phyloP scores from a whole-genome alignment of 2,797 vertebrate genomes.

The Pipistrellus nathusii region DNA sequence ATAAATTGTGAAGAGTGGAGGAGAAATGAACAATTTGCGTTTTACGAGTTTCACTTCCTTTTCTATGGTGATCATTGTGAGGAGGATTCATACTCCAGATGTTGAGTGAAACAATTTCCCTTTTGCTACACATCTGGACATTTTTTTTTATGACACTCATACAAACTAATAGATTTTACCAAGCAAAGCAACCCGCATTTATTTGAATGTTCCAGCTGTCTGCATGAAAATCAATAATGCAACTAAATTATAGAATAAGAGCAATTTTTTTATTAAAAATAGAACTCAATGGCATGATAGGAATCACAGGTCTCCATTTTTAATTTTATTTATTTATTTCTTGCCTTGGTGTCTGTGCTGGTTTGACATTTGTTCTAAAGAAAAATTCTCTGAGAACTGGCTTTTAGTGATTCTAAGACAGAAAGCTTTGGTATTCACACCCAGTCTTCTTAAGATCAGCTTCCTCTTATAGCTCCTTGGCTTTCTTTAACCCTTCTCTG shows the following conservation, averaged over 20 bases:
- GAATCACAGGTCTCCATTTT: background rate
- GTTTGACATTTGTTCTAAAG: background rate
- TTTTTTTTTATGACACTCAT: slow-evolving; percentile 2
- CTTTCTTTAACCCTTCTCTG: background rate
- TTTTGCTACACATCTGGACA: background rate
- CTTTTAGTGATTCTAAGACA: background rate
- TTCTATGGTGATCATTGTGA: background rate
- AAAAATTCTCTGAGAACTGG: background rate
- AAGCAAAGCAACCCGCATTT: background rate
- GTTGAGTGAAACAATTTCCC: background rate
- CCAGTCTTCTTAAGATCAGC: background rate
- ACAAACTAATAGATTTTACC: background rate
- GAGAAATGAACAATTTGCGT: background rate
- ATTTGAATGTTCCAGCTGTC: slow-evolving; percentile 56
- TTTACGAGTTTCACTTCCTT: background rate
- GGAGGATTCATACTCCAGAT: background rate
- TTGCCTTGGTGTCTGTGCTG: background rate
- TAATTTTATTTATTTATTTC: background rate
- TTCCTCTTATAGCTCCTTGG: background rate
- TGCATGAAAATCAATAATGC: slow-evolving; percentile 53
- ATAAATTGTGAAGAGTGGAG: background rate
- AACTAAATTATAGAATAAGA: slow-evolving; percentile 53
- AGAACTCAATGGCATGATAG: slow-evolving; percentile 12
- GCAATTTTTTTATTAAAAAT: slow-evolving; percentile 37
- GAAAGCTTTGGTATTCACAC: background rate